Base-by-base conservation (phyloP, 2,113 vertebrate species). In the Okapia johnstoni region DNA sequence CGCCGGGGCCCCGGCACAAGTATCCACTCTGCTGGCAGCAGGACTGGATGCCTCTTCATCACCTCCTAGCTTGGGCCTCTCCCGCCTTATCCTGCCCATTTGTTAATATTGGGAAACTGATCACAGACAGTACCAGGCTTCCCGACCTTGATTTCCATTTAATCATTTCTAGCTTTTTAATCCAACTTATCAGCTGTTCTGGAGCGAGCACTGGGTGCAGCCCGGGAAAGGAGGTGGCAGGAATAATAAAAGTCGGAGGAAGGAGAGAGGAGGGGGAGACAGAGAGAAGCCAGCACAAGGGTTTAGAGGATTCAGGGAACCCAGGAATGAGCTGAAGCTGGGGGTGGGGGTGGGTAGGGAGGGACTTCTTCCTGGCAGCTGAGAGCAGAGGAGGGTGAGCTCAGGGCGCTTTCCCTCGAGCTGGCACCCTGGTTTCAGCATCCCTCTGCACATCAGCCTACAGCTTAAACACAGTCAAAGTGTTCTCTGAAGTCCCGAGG, bases 131-230 rank as follows among this genome's bases (percentile, higher is more conserved):
- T 60, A 63, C 30, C 8, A 4, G 50, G 92, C 43, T 46, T 85
- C 76, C n/a, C 5, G 15, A 36, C 5, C 3, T 40, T 33, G 23
- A 46, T 84, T 92, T 97, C 16, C 28, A 5, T 43, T 5, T 54
- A 85, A 81, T 73, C 36, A 7, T 84, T 93, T 61, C 88, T 84
- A 97, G 94, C 54, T 76, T 87, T 93, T 91, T 88, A 93, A 80
- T 94, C 91, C 60, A 66, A 73, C 85, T 36, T 33, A 25, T 30
- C 33, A 13, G 50, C 40, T 23, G 0, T 48, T 28, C n/a, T 17
- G 7, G 61, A 55, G 36, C 0, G 8, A 76, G 52, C 11, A 5
- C 26, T 54, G 6, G 7, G 16, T 6, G 40, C 23, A 33, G 21
- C 28, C 21, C 2, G 6, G 33, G 50, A 25, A 28, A 36, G 54